Evolutionary conservation across 2,797 vertebrate species (phyloP).

Genomic region (Eleutherodactylus coqui): DNA sequence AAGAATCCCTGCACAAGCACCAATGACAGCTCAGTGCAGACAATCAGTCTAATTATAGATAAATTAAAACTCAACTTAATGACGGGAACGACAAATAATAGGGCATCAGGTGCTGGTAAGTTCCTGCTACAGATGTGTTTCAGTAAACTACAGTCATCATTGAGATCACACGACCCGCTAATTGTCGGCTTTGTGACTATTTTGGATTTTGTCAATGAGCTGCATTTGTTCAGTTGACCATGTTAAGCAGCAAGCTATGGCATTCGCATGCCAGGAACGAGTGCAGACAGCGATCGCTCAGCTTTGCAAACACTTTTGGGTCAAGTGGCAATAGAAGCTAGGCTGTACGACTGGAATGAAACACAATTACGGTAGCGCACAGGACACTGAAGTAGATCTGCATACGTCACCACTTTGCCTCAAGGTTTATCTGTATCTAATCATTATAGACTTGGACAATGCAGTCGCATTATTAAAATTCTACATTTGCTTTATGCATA

Average conservation of each 20-base stretch:
- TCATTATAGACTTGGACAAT: slow-evolving; percentile 7
- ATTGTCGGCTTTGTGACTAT: slow-evolving; percentile 50
- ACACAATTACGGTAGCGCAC: background rate
- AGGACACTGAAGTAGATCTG: slow-evolving; percentile 19
- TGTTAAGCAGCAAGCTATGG: background rate
- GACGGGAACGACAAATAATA: slow-evolving; percentile 53
- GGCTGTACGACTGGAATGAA: background rate
- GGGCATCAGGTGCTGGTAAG: slow-evolving; percentile 38
- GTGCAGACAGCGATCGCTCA: background rate
- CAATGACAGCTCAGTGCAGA: background rate
- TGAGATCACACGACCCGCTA: slow-evolving; percentile 42
- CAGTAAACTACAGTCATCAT: slow-evolving; percentile 55
- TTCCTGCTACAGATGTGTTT: slow-evolving; percentile 47
- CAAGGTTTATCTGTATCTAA: slow-evolving; percentile 36
- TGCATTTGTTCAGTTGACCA: slow-evolving; percentile 21
- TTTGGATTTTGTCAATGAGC: slow-evolving; percentile 57
- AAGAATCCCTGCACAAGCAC: background rate
- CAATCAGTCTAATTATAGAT: slow-evolving; percentile 47
- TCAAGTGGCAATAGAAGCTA: background rate
- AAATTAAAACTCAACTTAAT: slow-evolving; percentile 21
- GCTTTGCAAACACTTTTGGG: background rate
- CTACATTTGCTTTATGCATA: slow-evolving; percentile 42
- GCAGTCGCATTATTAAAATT: slow-evolving; percentile 33
- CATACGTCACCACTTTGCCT: slow-evolving; percentile 22
- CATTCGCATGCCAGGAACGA: slow-evolving; percentile 2